A percentile compares a stretch with the other conserved stretches of the same genome.
Evolutionary conservation across 2,888 invertebrate species (phyloP).

Genomic region (Graphium colonna): DNA sequence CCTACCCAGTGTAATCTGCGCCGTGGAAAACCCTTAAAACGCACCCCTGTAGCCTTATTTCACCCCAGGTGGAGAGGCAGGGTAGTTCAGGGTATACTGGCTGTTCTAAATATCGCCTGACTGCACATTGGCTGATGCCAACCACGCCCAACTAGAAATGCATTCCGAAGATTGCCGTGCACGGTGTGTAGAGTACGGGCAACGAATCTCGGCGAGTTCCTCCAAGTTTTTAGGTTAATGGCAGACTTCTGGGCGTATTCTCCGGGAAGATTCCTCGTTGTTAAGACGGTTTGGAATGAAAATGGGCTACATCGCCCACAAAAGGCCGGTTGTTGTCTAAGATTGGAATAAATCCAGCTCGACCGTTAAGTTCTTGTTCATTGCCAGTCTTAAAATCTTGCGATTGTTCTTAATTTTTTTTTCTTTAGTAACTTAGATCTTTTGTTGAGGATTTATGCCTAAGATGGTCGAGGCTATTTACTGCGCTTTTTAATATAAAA

Average conservation of each 20-base stretch:
- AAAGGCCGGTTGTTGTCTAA: background rate
- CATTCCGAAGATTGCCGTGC: slow-evolving; percentile 77
- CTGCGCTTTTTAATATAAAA: too few species aligned
- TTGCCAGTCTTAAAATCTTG: background rate
- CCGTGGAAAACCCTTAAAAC: slow-evolving; percentile 50
- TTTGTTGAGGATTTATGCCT: too few species aligned
- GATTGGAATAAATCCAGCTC: background rate
- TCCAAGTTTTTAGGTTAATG: slow-evolving; percentile 56
- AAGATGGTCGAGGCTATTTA: too few species aligned
- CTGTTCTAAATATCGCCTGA: slow-evolving; percentile 75
- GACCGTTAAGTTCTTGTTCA: background rate
- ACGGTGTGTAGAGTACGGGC: slow-evolving; percentile 55
- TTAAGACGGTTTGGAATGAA: background rate
- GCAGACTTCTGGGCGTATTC: slow-evolving; percentile 27
- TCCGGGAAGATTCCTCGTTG: background rate
- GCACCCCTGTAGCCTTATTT: slow-evolving; percentile 40
- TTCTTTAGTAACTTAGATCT: too few species aligned
- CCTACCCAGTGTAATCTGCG: slow-evolving; percentile 47
- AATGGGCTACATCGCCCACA: background rate
- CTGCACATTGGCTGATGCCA: slow-evolving; percentile 76
- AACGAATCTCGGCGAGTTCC: slow-evolving; percentile 48
- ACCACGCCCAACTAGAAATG: slow-evolving; percentile 75
- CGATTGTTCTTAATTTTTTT: too few species aligned
- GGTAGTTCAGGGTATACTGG: slow-evolving; percentile 45
- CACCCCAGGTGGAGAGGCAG: slow-evolving; percentile 37